Conservation (phyloP, 2,113 vertebrate genomes). For the Pterophyllum scalare region DNA sequence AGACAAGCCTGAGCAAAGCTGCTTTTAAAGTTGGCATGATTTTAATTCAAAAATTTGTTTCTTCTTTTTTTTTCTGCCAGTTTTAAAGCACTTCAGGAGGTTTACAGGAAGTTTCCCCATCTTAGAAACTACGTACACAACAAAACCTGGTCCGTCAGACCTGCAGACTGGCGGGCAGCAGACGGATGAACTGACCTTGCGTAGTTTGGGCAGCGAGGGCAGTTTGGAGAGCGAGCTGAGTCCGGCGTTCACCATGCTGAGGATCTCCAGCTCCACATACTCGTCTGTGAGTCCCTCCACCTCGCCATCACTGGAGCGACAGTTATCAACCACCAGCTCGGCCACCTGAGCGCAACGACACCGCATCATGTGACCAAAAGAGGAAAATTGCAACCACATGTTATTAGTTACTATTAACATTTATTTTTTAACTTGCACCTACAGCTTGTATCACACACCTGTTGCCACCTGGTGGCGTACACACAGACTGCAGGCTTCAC, state of each 20-base stretch:
- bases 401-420: background rate
- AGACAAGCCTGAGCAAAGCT: background rate
- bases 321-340: slow-evolving; percentile 94
- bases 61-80: no score
- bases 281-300: slow-evolving; percentile 95
- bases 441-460: background rate
- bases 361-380: background rate
- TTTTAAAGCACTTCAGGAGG: background rate
- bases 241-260: slow-evolving; percentile 94
- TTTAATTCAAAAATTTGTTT: no score
- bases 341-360: slow-evolving; percentile 79
- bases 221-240: slow-evolving; percentile 91
- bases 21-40: no score
- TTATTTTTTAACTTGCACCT: background rate
- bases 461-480: background rate
- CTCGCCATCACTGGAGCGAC: slow-evolving; percentile 90
- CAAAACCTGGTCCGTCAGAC: background rate
- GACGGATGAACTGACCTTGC: slow-evolving; percentile 84
- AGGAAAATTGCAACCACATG: background rate
- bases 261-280: slow-evolving; percentile 91
- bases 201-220: slow-evolving; percentile 93
- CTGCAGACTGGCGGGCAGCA: background rate
- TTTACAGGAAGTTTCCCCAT: background rate
- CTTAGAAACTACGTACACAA: no score
- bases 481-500: background rate